phyloP scores from a whole-genome alignment of 2,113 vertebrate species.

The Athene noctua region DNA sequence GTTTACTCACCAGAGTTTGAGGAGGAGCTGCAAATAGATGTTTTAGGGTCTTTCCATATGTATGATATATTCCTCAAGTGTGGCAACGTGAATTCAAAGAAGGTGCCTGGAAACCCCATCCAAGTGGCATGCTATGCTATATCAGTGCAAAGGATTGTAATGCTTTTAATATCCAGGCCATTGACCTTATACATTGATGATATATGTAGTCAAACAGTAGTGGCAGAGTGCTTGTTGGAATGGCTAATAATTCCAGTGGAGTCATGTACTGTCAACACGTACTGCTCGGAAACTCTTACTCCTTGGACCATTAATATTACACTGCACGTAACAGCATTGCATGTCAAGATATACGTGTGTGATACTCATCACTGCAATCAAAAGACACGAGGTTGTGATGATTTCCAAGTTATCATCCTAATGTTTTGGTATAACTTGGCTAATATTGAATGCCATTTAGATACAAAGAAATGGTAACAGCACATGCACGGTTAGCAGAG shows the following conservation, averaged over 20 bases:
- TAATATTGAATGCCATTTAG: not conserved
- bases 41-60: not conserved
- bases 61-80: not conserved
- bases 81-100: not conserved
- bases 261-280: not conserved
- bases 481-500: not conserved
- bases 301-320: not conserved
- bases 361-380: not conserved
- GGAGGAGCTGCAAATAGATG: not conserved
- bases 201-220: not conserved
- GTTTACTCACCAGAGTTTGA: not conserved
- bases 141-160: not conserved
- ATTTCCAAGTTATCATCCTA: not conserved
- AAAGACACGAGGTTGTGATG: not conserved
- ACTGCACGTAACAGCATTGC: not conserved
- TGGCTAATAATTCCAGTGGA: not conserved
- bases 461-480: not conserved
- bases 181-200: not conserved
- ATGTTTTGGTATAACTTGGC: not conserved
- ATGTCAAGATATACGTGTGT: not conserved
- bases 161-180: not conserved
- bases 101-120: not conserved
- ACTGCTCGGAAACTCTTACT: not conserved
- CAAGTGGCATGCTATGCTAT: not conserved
- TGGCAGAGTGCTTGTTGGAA: not conserved